Percentiles rank a stretch among this genome's conserved stretches.
Conservation (phyloP, 2,797 vertebrate genomes). For the Dromococcyx pavoninus region DNA sequence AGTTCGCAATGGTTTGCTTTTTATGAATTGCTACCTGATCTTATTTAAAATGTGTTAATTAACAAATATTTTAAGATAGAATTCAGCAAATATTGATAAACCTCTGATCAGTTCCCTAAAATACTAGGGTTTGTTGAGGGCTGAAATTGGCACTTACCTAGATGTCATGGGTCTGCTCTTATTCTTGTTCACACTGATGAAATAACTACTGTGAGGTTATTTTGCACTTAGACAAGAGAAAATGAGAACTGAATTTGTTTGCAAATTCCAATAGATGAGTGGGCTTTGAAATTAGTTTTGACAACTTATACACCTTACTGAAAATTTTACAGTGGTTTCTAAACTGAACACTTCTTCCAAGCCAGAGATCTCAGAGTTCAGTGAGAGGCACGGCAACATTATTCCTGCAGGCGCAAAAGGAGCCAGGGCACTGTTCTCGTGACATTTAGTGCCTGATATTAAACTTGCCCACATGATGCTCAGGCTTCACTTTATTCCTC, state of each 20-base stretch:
- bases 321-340: not conserved
- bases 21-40: not conserved
- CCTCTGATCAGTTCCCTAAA: not conserved
- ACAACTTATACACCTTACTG: not conserved
- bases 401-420: not conserved
- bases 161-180: not conserved
- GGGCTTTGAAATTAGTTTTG: not conserved
- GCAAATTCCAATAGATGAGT: not conserved
- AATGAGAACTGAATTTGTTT: not conserved
- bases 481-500: not conserved
- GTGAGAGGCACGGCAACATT: not conserved
- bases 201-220: not conserved
- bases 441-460: not conserved
- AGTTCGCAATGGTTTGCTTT: not conserved
- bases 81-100: not conserved
- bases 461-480: not conserved
- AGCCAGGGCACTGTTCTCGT: not conserved
- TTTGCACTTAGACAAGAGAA: not conserved
- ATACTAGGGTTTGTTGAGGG: not conserved
- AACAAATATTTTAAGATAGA: not conserved
- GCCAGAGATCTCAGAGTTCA: not conserved
- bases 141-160: not conserved
- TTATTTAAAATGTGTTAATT: not conserved
- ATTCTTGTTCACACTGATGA: not conserved
- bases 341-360: not conserved